A percentile compares a stretch with the other conserved stretches of the same genome.
Conservation (phyloP, 2,797 vertebrate genomes). For the Simalia tracyae region DNA sequence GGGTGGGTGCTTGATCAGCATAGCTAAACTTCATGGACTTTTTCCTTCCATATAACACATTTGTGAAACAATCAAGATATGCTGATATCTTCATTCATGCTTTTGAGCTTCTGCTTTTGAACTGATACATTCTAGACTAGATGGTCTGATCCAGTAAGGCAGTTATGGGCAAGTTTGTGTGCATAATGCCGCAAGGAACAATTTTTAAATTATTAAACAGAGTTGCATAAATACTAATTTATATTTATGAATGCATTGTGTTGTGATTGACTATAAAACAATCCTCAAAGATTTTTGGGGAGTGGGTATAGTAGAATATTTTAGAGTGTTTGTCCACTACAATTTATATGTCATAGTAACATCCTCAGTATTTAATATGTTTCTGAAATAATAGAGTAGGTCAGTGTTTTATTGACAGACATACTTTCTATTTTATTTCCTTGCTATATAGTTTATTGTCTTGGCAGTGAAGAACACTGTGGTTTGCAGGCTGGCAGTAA, state of each 20-base stretch:
- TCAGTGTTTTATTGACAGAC: neutral
- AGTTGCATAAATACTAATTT: neutral
- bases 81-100: neutral
- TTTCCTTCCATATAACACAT: too few species aligned
- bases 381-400: neutral
- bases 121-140: neutral
- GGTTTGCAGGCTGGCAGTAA: constrained; percentile 80
- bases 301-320: neutral
- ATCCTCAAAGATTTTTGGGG: neutral
- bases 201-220: neutral
- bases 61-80: neutral
- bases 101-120: neutral
- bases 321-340: neutral
- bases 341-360: neutral
- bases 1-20: too few species aligned
- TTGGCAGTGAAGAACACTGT: constrained; percentile 79
- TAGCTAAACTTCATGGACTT: too few species aligned
- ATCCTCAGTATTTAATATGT: neutral
- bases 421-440: constrained; percentile 11
- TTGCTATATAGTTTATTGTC: constrained; percentile 80
- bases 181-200: neutral
- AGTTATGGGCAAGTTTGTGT: neutral
- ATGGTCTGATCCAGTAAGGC: neutral
- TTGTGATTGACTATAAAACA: neutral
- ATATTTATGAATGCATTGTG: neutral